phyloP scores from a whole-genome alignment of 2,888 invertebrate species.

The Hyalella azteca region DNA sequence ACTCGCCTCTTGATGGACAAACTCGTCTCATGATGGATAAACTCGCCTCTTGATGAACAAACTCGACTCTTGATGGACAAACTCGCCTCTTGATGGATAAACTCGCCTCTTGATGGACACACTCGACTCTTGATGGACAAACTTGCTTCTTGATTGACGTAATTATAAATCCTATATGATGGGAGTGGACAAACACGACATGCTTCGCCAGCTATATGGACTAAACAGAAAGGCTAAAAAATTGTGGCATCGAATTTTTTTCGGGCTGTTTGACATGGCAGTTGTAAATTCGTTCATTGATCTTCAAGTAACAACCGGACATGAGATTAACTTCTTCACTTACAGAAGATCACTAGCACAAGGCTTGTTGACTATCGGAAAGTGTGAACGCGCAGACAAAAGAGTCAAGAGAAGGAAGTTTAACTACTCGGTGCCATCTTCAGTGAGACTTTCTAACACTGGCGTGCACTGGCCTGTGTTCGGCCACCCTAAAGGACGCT shows the following conservation, averaged over 20 bases:
- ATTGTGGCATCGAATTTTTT: constrained; percentile 61
- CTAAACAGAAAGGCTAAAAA: constrained; percentile 60
- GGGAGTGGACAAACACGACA: constrained; percentile 61
- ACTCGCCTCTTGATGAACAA: too few species aligned
- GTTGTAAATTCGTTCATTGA: constrained; percentile 58
- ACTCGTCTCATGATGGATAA: too few species aligned
- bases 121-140: too few species aligned
- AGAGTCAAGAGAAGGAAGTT: constrained; percentile 25
- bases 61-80: too few species aligned
- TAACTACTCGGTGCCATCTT: not conserved
- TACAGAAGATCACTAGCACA: not conserved
- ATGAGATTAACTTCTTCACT: not conserved
- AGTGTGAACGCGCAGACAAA: not conserved
- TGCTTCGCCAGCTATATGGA: constrained; percentile 60
- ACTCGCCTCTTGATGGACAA: too few species aligned
- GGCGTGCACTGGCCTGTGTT: constrained; percentile 41
- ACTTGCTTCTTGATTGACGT: too few species aligned
- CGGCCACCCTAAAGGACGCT: constrained; percentile 36
- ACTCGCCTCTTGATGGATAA: too few species aligned
- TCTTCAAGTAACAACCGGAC: too few species aligned
- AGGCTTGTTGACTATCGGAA: not conserved
- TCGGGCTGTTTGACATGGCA: constrained; percentile 59
- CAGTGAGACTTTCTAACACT: constrained; percentile 6
- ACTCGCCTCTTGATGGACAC: too few species aligned
- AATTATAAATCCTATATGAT: constrained; percentile 61